Percentiles rank a stretch among this genome's conserved stretches.
phyloP scores from a whole-genome alignment of 2,797 vertebrate species.

The Enteromius viviparus region DNA sequence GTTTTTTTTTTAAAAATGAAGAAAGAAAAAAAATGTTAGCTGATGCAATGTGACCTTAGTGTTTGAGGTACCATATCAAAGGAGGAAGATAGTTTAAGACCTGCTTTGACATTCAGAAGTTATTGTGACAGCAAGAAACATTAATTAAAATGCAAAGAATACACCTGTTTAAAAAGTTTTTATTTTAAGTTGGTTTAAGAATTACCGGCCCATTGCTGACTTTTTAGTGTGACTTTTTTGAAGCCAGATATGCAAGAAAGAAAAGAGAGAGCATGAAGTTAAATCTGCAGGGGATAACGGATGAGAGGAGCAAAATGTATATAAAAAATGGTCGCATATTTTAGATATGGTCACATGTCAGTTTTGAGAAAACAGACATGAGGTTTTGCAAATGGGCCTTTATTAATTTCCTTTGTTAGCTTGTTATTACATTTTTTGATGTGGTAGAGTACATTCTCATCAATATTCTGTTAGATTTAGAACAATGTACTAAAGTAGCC shows the following conservation, averaged over 20 bases:
- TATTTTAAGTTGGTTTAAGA: background rate
- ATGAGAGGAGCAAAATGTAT: background rate
- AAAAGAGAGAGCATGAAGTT: background rate
- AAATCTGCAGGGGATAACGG: background rate
- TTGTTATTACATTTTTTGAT: background rate
- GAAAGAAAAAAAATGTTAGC: background rate
- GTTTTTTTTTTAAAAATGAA: background rate
- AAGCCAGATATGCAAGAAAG: background rate
- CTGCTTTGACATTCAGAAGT: background rate
- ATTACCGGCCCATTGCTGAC: background rate
- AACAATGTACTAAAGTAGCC: background rate
- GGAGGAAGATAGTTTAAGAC: background rate
- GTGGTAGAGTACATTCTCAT: background rate
- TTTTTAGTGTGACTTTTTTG: background rate
- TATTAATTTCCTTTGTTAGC: background rate
- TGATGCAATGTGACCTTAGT: background rate
- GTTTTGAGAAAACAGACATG: background rate
- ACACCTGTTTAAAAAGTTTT: background rate
- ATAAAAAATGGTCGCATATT: too few relatives aligned
- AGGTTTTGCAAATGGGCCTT: background rate
- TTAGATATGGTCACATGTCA: background rate
- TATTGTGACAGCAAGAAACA: background rate
- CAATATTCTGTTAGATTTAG: background rate
- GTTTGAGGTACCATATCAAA: background rate
- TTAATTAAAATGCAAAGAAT: background rate